Conservation (phyloP, 1,140 invertebrate genomes). For the Diachasma alloeum region DNA sequence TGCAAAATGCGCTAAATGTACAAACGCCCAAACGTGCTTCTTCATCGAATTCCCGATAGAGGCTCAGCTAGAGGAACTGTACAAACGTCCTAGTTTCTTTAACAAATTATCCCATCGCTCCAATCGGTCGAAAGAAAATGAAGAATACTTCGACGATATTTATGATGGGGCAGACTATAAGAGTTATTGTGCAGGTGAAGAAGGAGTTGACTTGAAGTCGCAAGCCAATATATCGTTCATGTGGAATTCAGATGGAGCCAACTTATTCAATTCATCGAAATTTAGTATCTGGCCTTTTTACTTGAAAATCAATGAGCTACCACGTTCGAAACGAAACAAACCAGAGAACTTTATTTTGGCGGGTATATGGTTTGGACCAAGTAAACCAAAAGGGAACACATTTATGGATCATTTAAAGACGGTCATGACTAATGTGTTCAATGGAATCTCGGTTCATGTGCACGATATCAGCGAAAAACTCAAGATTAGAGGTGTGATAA, state of each 20-base stretch:
- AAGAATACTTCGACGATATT: constrained; percentile 32
- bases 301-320: constrained; percentile 5
- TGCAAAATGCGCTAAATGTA: constrained; percentile 3
- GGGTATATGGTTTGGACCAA: too few species aligned
- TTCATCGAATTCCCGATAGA: constrained; percentile 29
- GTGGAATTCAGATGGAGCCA: not conserved
- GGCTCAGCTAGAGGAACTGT: constrained; percentile 23
- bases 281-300: constrained; percentile 15
- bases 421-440: not conserved
- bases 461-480: not conserved
- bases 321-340: not conserved
- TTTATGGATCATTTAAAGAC: too few species aligned
- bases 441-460: not conserved
- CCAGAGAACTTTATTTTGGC: constrained; percentile 5
- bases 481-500: not conserved
- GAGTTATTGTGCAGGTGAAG: not conserved
- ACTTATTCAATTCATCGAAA: not conserved
- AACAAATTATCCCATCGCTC: constrained; percentile 13
- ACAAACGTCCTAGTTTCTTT: constrained; percentile 18
- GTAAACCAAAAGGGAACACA: not conserved
- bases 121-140: constrained; percentile 23
- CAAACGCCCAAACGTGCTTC: not conserved
- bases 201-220: too few species aligned
- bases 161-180: constrained; percentile 39
- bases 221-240: constrained; percentile 8